A percentile compares a stretch with the other conserved stretches of the same genome.
These are phyloP conservation scores for Xyrichtys novacula DNA, from an alignment of 2,797 vertebrate genomes.

Conservation along the genomic window DNA sequence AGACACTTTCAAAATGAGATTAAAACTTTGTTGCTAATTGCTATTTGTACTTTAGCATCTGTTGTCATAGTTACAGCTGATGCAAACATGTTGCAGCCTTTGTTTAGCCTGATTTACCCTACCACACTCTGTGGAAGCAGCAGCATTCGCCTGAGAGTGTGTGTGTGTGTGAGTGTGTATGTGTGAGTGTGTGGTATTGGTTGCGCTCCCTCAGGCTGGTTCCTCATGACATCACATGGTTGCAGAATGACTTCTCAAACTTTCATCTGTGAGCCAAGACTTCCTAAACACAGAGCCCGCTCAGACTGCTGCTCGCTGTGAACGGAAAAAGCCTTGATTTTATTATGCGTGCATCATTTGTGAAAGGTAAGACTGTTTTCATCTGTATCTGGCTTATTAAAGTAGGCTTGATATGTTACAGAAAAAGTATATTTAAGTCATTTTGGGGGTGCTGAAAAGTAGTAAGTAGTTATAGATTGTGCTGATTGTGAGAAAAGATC, in stretches of 20 bases:
- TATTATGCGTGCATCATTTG: not conserved
- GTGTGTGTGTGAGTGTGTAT: not conserved
- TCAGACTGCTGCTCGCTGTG: conserved; percentile 9
- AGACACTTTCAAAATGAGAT: not conserved
- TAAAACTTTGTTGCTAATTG: accelerated
- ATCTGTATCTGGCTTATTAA: not conserved
- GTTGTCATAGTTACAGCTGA: conserved; percentile 22
- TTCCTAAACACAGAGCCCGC: conserved; percentile 47
- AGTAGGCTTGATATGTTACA: not conserved
- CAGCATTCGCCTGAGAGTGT: not conserved
- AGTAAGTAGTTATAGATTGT: not conserved
- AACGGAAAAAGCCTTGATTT: conserved; percentile 7
- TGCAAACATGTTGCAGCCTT: conserved; percentile 20
- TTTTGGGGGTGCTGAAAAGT: not conserved
- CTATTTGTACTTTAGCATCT: not conserved
- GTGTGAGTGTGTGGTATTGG: conserved; percentile 4
- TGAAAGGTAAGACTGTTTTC: conserved; percentile 58
- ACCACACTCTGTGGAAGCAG: not conserved
- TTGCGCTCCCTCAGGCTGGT: conserved; percentile 66
- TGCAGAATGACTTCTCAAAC: conserved; percentile 76
- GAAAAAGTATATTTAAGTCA: not conserved
- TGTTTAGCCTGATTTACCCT: not conserved
- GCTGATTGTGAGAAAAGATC: not conserved
- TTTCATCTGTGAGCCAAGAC: conserved; percentile 64
- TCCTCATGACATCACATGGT: conserved; percentile 85